These are phyloP conservation scores for Leptopilina syphax DNA, from an alignment of 2,888 invertebrate genomes.

Conservation along the genomic window DNA sequence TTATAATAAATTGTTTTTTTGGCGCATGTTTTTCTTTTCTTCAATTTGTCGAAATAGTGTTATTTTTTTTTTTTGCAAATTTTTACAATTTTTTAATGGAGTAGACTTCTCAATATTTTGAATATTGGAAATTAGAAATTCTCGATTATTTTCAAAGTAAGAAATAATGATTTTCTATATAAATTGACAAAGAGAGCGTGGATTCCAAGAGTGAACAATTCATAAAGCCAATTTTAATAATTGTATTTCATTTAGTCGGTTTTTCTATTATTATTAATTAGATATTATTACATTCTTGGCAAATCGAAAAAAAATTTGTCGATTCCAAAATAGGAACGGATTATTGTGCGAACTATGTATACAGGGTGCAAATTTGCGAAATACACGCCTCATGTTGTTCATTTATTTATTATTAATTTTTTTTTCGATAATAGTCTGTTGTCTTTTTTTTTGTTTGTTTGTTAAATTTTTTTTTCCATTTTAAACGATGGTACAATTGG, in stretches of 20 bases:
- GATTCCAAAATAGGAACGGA: constrained; percentile 73
- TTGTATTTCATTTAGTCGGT: constrained; percentile 53
- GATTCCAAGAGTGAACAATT: constrained; percentile 53
- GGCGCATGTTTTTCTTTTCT: too few relatives aligned
- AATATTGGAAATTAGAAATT: background rate
- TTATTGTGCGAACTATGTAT: constrained; percentile 74
- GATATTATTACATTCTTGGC: constrained; percentile 65
- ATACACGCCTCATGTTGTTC: constrained; percentile 61
- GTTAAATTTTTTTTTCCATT: constrained; percentile 59
- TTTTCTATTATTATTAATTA: constrained; percentile 48
- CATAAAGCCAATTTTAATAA: constrained; percentile 52
- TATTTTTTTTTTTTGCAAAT: too few relatives aligned
- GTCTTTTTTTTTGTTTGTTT: constrained; percentile 49
- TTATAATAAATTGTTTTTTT: too few relatives aligned
- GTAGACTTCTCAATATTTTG: too few relatives aligned
- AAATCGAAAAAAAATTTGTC: constrained; percentile 66
- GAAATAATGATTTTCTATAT: constrained; percentile 46
- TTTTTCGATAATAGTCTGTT: constrained; percentile 60
- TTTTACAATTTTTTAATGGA: constrained; percentile 37
- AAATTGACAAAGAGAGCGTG: constrained; percentile 18
- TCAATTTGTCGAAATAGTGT: too few relatives aligned
- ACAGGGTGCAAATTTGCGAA: constrained; percentile 71
- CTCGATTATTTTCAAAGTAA: constrained; percentile 39
- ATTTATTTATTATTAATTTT: constrained; percentile 43
- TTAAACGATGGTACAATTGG: constrained; percentile 76